A percentile compares a stretch with the other conserved stretches of the same genome.
Evolutionary conservation across 2,888 invertebrate species (phyloP).

Genomic region (Ormyrus pomaceus): DNA sequence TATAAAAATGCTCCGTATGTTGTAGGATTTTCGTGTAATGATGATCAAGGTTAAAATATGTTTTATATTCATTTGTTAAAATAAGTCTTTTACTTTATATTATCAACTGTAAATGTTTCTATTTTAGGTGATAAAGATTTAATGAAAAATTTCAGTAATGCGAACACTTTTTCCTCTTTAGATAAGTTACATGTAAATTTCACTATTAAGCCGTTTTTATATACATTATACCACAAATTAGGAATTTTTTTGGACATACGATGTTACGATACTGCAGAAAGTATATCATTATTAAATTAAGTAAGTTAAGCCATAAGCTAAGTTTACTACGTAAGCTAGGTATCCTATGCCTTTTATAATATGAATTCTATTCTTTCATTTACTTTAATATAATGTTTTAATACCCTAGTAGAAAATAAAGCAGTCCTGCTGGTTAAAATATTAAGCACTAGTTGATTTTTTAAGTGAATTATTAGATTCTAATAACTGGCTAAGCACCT

Average conservation of each 20-base stretch:
- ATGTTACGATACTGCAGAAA: slow-evolving; percentile 59
- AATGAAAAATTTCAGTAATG: slow-evolving; percentile 60
- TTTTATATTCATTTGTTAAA: neutral
- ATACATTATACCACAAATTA: slow-evolving; percentile 56
- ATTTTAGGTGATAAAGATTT: slow-evolving; percentile 61
- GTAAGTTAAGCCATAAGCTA: slow-evolving; percentile 43
- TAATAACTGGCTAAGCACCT: too few species aligned
- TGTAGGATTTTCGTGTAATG: slow-evolving; percentile 63
- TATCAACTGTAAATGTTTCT: neutral
- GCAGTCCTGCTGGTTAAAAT: too few species aligned
- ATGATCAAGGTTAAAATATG: slow-evolving; percentile 56
- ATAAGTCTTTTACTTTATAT: too few species aligned
- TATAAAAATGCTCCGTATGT: slow-evolving; percentile 61
- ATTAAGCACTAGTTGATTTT: too few species aligned
- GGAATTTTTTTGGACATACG: slow-evolving; percentile 66
- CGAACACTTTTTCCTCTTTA: slow-evolving; percentile 62
- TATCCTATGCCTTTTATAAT: too few species aligned
- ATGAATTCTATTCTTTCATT: too few species aligned
- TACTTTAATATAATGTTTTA: too few species aligned
- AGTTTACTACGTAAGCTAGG: too few species aligned
- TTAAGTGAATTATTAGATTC: too few species aligned
- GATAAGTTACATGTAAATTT: slow-evolving; percentile 56
- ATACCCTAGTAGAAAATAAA: too few species aligned
- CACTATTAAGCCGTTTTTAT: slow-evolving; percentile 59
- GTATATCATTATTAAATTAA: slow-evolving; percentile 36